Evolutionary conservation across 30 jellyfish, hydroid and myxozoan species (phyloP), one percentile per base, ranked within the genome.

Genomic region (Aurelia sp.): DNA sequence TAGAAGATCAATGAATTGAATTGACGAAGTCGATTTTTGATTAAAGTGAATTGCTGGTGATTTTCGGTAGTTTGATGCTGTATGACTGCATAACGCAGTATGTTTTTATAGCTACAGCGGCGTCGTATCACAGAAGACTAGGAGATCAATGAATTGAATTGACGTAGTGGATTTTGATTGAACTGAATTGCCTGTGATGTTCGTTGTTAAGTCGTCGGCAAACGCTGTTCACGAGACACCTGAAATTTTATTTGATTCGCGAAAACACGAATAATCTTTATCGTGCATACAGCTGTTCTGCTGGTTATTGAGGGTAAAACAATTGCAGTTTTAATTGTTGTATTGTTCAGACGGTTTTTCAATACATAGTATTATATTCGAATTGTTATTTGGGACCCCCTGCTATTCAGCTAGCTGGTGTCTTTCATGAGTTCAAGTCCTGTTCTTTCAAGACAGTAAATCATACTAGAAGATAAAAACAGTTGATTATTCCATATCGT

Each of bases 341-440:
- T 60, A 52, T 83, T 72, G 82, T 71, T 47, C 68, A 27, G 24
- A 22, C 51, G 60, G 80, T 40, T 20, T 47, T 17, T 73, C 82
- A 84, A 51, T 84, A 77, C 72, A 73, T 31, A 64, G 81, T 84
- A 71, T 84, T 84, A 64, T 22, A 38, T 50, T 60, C 15, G 87
- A 64, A 84, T 84, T 84, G 87, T 77, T 53, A 59, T 72, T 84
- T 11, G 53, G 55, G 78, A 73, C 93, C 85, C 93, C 93, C 93
- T 73, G 87, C 93, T 84, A 67, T 48, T 50, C 67, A 3, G 86
- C 82, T 84, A 73, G 93, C 93, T 84, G 93, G 88, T 72, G 93
- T 84, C 93, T 73, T 84, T 84, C 93, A 58, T 66, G 48, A 72
- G 82, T 63, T 72, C 79, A 84, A 84, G 79, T 84, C 93, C 93